Conservation (phyloP, 2,797 vertebrate genomes). For the Macrochelys suwanniensis region DNA sequence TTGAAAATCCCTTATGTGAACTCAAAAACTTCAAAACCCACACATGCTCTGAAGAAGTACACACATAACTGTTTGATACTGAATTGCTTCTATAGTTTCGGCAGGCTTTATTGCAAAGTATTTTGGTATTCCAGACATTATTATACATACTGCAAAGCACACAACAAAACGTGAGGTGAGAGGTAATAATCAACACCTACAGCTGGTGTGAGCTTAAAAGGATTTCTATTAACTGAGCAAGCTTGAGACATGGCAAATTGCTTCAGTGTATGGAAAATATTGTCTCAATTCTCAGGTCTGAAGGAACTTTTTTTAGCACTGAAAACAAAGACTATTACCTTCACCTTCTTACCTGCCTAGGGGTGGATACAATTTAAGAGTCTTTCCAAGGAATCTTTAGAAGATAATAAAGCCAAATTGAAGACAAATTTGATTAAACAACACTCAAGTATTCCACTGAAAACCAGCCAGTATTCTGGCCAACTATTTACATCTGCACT, state of each 20-base stretch:
- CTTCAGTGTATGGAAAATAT: accelerated
- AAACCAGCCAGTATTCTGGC: neutral
- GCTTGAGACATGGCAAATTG: neutral
- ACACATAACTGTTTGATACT: neutral
- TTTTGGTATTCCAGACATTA: neutral
- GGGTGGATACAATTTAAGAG: neutral
- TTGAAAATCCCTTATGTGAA: neutral
- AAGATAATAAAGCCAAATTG: neutral
- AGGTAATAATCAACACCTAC: neutral
- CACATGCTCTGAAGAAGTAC: neutral
- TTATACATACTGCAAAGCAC: neutral
- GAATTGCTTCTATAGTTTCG: neutral
- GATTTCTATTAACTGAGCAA: neutral
- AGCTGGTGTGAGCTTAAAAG: neutral
- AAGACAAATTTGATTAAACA: neutral
- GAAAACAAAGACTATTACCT: neutral
- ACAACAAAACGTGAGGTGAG: neutral
- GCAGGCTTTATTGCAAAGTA: neutral
- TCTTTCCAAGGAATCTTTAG: neutral
- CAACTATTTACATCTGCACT: neutral
- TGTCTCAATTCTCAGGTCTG: neutral
- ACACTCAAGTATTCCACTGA: accelerated
- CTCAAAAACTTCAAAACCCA: neutral
- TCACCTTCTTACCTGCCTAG: neutral
- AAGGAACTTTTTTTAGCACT: neutral